Conservation (phyloP, 2,797 vertebrate genomes). For the Malurus leucopterus region DNA sequence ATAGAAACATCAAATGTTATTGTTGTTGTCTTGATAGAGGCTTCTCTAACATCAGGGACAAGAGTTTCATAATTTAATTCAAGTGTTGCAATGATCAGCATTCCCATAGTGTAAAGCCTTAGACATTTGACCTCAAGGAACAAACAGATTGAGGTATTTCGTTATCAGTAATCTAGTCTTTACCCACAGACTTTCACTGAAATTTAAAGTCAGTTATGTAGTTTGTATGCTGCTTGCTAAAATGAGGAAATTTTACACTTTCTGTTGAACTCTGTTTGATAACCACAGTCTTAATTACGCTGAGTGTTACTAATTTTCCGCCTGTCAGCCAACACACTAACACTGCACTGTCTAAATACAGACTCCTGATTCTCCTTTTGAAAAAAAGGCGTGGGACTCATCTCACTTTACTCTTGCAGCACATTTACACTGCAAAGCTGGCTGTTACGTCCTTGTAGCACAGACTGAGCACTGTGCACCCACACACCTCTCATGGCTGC, state of each 20-base stretch:
- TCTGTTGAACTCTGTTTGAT: neutral
- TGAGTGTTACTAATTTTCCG: neutral
- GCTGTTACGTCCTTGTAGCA: neutral
- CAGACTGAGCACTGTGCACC: rapidly evolving
- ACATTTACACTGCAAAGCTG: neutral
- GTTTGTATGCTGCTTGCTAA: neutral
- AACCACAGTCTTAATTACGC: neutral
- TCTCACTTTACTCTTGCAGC: neutral
- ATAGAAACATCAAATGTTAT: neutral
- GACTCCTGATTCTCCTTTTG: neutral
- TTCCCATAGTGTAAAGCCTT: neutral
- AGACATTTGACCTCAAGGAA: neutral
- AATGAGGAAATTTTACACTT: neutral
- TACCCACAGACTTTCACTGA: neutral
- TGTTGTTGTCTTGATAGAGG: neutral
- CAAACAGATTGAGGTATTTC: neutral
- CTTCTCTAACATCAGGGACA: neutral
- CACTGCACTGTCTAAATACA: neutral
- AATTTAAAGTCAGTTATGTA: neutral
- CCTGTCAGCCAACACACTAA: neutral
- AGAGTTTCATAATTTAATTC: neutral
- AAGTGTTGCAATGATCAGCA: neutral
- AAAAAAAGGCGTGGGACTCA: neutral
- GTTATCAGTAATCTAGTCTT: neutral
- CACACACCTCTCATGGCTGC: neutral